Conservation (phyloP, 2,113 vertebrate genomes). For the Pomatorhinus ruficollis region DNA sequence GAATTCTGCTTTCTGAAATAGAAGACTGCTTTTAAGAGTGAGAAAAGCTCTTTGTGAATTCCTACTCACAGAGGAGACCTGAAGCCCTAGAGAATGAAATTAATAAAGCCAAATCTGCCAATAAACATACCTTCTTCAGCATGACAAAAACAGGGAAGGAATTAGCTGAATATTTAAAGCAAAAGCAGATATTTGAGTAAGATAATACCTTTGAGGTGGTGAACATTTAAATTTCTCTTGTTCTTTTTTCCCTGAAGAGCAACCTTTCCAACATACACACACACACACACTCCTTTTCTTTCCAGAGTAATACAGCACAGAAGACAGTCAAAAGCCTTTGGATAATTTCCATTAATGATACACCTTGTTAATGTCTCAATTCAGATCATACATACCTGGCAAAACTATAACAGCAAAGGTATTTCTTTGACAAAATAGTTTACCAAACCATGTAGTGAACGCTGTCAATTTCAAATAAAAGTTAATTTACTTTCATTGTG, state of each 20-base stretch:
- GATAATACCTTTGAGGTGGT: background rate
- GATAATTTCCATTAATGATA: background rate
- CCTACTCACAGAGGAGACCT: background rate
- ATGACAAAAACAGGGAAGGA: background rate
- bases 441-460: background rate
- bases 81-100: background rate
- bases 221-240: background rate
- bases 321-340: background rate
- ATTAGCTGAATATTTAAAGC: background rate
- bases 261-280: background rate
- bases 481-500: background rate
- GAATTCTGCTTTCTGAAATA: conserved; percentile 19
- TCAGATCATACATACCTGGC: background rate
- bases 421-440: background rate
- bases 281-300: background rate
- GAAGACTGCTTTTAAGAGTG: conserved; percentile 1
- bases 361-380: background rate
- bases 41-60: conserved; percentile 15
- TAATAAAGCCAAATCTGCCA: background rate
- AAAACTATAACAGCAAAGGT: background rate
- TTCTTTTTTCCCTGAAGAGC: background rate
- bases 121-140: background rate
- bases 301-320: background rate
- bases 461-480: background rate
- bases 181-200: background rate